Evolutionary conservation across 2,797 vertebrate species (phyloP).

Genomic region (Rhabdophis nuchalis): DNA sequence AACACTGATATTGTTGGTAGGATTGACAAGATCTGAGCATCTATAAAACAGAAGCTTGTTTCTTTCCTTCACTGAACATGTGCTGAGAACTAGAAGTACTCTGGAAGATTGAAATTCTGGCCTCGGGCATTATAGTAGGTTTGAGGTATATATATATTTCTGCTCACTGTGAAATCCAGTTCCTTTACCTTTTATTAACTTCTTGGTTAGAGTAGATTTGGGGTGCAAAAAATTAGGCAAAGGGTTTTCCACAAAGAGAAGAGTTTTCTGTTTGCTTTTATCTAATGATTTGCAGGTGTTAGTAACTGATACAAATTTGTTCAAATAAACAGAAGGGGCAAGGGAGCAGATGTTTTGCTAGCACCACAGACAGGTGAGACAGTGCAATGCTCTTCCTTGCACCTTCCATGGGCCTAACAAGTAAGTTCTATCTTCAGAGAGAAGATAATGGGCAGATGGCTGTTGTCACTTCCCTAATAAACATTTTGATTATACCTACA

Average conservation of each 20-base stretch:
- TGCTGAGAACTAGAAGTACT: constrained; percentile 25
- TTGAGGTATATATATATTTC: background rate
- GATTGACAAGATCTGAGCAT: constrained; percentile 47
- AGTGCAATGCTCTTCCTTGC: background rate
- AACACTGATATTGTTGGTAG: constrained; percentile 45
- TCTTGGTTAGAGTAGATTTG: background rate
- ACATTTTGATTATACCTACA: background rate
- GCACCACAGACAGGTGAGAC: background rate
- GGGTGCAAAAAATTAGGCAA: background rate
- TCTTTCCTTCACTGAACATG: constrained; percentile 31
- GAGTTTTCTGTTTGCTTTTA: background rate
- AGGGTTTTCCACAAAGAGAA: background rate
- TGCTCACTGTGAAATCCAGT: background rate
- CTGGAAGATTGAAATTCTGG: constrained; percentile 31
- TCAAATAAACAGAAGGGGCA: background rate
- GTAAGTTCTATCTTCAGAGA: background rate
- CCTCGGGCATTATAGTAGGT: background rate
- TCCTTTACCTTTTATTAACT: background rate
- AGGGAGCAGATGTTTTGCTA: background rate
- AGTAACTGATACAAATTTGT: background rate
- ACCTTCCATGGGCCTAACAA: background rate
- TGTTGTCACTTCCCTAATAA: background rate
- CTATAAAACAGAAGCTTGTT: constrained; percentile 24
- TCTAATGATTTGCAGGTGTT: background rate
- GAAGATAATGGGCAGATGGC: background rate